Base-by-base conservation (phyloP, 1,140 invertebrate genomes). In the Zaprionus camerounensis region DNA sequence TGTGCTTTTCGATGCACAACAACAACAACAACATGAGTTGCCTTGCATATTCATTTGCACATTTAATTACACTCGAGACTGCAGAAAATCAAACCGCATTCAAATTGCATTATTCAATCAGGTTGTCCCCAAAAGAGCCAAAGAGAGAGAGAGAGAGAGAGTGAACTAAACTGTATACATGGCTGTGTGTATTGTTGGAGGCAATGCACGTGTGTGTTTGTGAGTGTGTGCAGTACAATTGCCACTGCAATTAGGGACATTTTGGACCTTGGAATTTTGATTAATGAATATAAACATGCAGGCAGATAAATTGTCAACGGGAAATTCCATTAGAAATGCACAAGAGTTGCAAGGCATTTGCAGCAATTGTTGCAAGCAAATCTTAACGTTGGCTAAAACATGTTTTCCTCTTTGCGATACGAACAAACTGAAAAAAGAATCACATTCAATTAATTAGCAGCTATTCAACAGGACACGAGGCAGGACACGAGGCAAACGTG, bases 101-200 rank as follows among this genome's bases (percentile, higher is more conserved):
- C 74, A 83, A 87, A 87, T 87, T 75, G 77, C 77, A 87, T 83
- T 83, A 88, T 87, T 87, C 71, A 88, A 82, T 80, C 80, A 49
- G 64, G 53, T 58, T 49, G 28, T 66, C 44, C 77, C 68, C 28
- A 7, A 51, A 20, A 49, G 46, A 51, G 11, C n/a, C 26, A 20
- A 9, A 61, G 66, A 49, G 66, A 46, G 31, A 41, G 11, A 44
- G 34, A 15, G 20, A 63, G 59, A 22, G 46, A 41, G 9, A 41
- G 9, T 15, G 46, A 34, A n/a, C 41, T 46, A 46, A n/a, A 31
- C 13, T 17, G 3, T 26, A 15, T 31, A 11, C 34, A 38, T 13
- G 36, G 4, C 26, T 46, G 26, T 57, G 20, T 38, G 13, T 22
- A 15, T 46, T 44, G 36, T 15, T n/a, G n/a, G n/a, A 24, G 34